These are phyloP conservation scores for Sciaenops ocellatus DNA, from an alignment of 2,797 vertebrate species.

Conservation along the genomic window DNA sequence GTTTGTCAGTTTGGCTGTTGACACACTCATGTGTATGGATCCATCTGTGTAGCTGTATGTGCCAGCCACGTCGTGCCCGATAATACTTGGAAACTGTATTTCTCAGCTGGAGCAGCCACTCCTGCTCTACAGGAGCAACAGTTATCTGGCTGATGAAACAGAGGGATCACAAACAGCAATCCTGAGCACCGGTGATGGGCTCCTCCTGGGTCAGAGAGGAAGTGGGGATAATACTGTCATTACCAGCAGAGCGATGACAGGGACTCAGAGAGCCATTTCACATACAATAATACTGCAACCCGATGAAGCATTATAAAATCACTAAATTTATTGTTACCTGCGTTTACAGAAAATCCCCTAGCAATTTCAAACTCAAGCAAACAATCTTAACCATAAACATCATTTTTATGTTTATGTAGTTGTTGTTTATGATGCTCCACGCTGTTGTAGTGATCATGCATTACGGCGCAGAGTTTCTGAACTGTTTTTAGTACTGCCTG, in stretches of 20 bases:
- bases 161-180: conserved; percentile 27
- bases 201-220: conserved; percentile 46
- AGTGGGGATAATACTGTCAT: conserved; percentile 45
- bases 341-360: background rate
- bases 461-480: background rate
- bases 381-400: background rate
- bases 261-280: conserved; percentile 8
- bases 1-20: background rate
- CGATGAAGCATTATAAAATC: conserved; percentile 2
- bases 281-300: conserved; percentile 4
- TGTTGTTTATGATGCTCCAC: background rate
- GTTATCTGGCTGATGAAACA: conserved; percentile 50
- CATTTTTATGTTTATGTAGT: background rate
- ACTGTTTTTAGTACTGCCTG: background rate
- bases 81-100: conserved; percentile 1
- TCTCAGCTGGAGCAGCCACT: conserved; percentile 19
- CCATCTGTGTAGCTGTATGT: background rate
- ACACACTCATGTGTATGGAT: background rate
- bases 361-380: background rate
- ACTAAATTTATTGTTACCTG: conserved; percentile 10
- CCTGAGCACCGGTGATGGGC: conserved; percentile 10
- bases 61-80: background rate
- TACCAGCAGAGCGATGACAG: conserved; percentile 33
- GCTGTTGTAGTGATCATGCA: background rate
- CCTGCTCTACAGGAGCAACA: conserved; percentile 27